Base-by-base conservation (phyloP, 2,888 invertebrate species). In the Limnephilus lunatus region DNA sequence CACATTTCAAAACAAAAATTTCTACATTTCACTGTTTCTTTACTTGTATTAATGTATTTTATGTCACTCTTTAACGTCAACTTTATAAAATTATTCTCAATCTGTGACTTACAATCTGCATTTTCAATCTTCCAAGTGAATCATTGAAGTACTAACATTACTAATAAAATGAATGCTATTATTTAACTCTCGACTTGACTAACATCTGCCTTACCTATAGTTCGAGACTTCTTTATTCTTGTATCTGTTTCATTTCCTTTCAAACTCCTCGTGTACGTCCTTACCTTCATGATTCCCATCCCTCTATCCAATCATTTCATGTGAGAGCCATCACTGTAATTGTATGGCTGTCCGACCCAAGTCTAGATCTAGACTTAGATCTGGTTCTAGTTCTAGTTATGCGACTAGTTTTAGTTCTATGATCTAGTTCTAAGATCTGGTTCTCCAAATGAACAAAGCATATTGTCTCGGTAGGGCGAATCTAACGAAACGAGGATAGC, bases 401-500 rank as follows among this genome's bases (percentile, higher is more conserved):
- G 68, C n/a, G 68, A 68, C 68, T 68, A 68, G 68, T 68, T 68
- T 68, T 68, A 68, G 68, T 68, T 68, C 68, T 25, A 68, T 68
- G 68, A 68, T 68, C 68, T 68, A 68, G 25, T 68, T 68, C 68
- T 68, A 68, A 68, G 68, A 68, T 68, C 68, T 68, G n/a, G 68
- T 68, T 68, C 68, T 68, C 88, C 68, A 89, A 91, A 81, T 81
- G 44, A 83, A 89, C 39, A 86, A 86, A 44, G 44, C 89, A 89
- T 91, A 90, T 92, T 93, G 90, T 93, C 92, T 93, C 94, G 82
- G 88, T 93, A 97, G 97, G 98, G 98, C 94, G 98, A 98, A 96
- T 98, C 99, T 94, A 99, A 99, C 96, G 98, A 99, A 97, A 98
- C 98, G 95, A 98, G 99, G 97, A 99, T 99, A 97, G 98, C 98